Evolutionary conservation across 1,140 invertebrate genomes (phyloP).

Genomic region (Bombus terrestris): DNA sequence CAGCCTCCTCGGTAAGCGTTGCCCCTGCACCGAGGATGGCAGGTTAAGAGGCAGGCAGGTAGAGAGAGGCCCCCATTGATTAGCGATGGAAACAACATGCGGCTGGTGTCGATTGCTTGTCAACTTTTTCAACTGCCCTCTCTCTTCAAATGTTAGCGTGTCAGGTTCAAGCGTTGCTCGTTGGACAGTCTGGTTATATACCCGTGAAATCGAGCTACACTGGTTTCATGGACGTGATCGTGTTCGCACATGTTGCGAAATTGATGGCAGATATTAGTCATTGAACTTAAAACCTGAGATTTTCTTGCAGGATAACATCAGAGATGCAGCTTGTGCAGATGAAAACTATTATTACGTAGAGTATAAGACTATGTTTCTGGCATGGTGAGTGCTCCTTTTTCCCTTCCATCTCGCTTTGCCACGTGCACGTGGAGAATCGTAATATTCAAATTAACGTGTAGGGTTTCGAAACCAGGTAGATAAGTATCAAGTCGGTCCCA

Average conservation of each 20-base stretch:
- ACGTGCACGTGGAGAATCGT: not conserved
- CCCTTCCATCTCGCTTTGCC: not conserved
- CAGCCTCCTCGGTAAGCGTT: conserved; percentile 41
- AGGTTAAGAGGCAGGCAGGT: conserved; percentile 45
- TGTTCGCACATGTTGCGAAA: not conserved
- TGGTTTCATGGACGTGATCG: not conserved
- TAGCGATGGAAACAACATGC: conserved; percentile 38
- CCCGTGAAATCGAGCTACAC: conserved; percentile 14
- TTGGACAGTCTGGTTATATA: conserved; percentile 3
- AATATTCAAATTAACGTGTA: not conserved
- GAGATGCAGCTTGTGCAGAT: not conserved
- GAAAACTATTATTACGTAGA: not conserved
- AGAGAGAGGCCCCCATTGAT: conserved; percentile 44
- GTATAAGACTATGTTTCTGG: not conserved
- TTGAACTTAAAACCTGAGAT: conserved; percentile 7
- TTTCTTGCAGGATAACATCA: not conserved
- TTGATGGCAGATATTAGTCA: not conserved
- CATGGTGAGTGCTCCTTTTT: not conserved
- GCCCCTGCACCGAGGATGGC: conserved; percentile 25
- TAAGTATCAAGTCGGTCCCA: conserved; percentile 34
- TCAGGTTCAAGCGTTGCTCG: conserved; percentile 15
- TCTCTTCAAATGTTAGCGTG: conserved; percentile 18
- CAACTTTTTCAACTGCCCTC: conserved; percentile 10
- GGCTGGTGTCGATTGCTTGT: conserved; percentile 15
- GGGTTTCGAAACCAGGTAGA: not conserved